Percentiles rank a stretch among this genome's conserved stretches.
phyloP scores from a whole-genome alignment of 1,140 invertebrate species.

The Phymorhynchus buccinoides region DNA sequence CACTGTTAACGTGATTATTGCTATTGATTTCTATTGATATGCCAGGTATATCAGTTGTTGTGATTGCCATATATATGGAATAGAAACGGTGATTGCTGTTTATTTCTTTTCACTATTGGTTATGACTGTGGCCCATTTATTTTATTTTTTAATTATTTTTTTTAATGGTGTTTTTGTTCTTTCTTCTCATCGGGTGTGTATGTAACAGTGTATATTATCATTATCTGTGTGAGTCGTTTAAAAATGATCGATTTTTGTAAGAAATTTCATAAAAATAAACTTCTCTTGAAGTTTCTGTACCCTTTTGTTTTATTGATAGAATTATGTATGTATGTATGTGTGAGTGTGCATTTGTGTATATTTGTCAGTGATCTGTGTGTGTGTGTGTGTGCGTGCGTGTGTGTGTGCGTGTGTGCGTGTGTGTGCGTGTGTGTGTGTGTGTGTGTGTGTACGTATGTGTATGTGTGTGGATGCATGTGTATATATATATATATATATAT shows the following conservation, averaged over 20 bases:
- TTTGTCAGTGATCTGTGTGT: background rate
- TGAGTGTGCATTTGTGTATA: background rate
- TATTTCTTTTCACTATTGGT: background rate
- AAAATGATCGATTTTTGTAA: background rate
- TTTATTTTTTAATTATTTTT: background rate
- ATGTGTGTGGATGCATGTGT: background rate
- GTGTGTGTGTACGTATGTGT: background rate
- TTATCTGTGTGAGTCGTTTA: background rate
- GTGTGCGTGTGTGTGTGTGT: background rate
- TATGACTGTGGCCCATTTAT: background rate
- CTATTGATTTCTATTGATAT: background rate
- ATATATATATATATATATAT: background rate
- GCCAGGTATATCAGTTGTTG: background rate
- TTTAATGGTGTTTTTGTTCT: too few species aligned
- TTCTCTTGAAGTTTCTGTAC: constrained; percentile 6
- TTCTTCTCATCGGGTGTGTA: background rate
- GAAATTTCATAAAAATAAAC: constrained; percentile 9
- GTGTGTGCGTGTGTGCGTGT: background rate
- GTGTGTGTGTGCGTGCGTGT: background rate
- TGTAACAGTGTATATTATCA: background rate
- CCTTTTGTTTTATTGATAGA: background rate
- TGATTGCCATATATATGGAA: background rate
- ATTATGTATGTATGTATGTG: too few species aligned
- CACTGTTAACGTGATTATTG: too few species aligned
- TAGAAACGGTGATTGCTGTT: constrained; percentile 1